These are phyloP conservation scores for Penaeus chinensis DNA, from an alignment of 1,140 invertebrate genomes.

Conservation along the genomic window DNA sequence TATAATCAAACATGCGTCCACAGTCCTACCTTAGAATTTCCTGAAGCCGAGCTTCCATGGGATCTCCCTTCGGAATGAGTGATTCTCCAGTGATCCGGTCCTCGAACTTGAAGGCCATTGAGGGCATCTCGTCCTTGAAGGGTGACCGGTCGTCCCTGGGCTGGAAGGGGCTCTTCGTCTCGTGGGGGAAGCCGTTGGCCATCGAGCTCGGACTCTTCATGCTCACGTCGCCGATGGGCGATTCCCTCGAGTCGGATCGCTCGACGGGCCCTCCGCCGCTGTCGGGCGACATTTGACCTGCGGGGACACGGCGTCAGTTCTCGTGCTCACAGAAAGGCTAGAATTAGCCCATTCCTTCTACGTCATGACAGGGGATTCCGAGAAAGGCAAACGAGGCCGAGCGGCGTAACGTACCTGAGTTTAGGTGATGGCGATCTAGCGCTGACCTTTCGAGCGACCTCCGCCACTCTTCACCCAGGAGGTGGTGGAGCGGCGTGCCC, in stretches of 20 bases:
- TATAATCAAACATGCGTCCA: slow-evolving; percentile 79
- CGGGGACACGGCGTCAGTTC: not conserved
- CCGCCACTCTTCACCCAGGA: slow-evolving; percentile 64
- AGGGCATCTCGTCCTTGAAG: slow-evolving; percentile 75
- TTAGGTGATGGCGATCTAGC: slow-evolving; percentile 54
- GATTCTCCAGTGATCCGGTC: slow-evolving; percentile 76
- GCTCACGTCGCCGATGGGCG: slow-evolving; percentile 66
- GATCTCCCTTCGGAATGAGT: slow-evolving; percentile 89
- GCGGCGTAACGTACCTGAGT: slow-evolving; percentile 39
- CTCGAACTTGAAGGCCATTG: slow-evolving; percentile 65
- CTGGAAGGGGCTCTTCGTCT: slow-evolving; percentile 63
- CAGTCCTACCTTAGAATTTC: slow-evolving; percentile 86
- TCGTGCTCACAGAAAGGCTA: not conserved
- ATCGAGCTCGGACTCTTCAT: slow-evolving; percentile 81
- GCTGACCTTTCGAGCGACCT: slow-evolving; percentile 55
- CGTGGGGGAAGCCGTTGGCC: slow-evolving; percentile 73
- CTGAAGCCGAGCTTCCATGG: slow-evolving; percentile 90
- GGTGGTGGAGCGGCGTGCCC: slow-evolving; percentile 68
- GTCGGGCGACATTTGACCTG: slow-evolving; percentile 61
- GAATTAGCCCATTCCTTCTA: too few species aligned
- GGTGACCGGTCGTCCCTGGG: slow-evolving; percentile 74
- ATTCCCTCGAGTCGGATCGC: slow-evolving; percentile 62
- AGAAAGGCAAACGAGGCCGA: not conserved
- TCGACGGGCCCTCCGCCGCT: slow-evolving; percentile 52
- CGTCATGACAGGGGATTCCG: too few species aligned